These are phyloP conservation scores for Helicolenus hilgendorfi DNA, from an alignment of 2,797 vertebrate genomes.

Conservation along the genomic window DNA sequence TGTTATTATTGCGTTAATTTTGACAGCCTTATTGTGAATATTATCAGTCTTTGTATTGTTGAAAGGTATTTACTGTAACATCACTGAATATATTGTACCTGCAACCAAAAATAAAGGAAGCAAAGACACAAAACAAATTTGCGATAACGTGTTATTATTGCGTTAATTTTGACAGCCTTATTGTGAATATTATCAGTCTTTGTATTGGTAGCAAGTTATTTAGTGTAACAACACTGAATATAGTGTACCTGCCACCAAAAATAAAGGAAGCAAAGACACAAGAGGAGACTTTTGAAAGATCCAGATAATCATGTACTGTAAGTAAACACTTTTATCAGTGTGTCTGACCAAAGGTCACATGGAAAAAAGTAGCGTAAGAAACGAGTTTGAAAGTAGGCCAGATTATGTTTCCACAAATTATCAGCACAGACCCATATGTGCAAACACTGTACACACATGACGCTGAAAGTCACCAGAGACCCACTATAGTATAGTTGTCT, in stretches of 20 bases:
- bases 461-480: slow-evolving; percentile 18
- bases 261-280: neutral
- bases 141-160: too few species aligned
- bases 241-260: neutral
- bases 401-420: slow-evolving; percentile 28
- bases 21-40: neutral
- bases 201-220: neutral
- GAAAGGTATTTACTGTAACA: neutral
- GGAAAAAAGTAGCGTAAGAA: neutral
- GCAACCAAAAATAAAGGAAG: neutral
- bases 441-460: slow-evolving; percentile 28
- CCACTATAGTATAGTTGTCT: slow-evolving; percentile 22
- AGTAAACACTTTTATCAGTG: slow-evolving; percentile 31
- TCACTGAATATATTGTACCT: neutral
- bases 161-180: too few species aligned
- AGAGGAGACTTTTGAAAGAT: neutral
- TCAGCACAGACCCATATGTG: slow-evolving; percentile 28
- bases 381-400: slow-evolving; percentile 11
- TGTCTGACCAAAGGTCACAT: slow-evolving; percentile 33
- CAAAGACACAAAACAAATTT: neutral
- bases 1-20: too few species aligned
- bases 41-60: neutral
- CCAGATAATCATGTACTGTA: neutral
- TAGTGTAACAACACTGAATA: neutral
- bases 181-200: neutral